A percentile compares a stretch with the other conserved stretches of the same genome.
These are phyloP conservation scores for Onychomys arenicola DNA, from an alignment of 2,797 vertebrate species.

Conservation along the genomic window DNA sequence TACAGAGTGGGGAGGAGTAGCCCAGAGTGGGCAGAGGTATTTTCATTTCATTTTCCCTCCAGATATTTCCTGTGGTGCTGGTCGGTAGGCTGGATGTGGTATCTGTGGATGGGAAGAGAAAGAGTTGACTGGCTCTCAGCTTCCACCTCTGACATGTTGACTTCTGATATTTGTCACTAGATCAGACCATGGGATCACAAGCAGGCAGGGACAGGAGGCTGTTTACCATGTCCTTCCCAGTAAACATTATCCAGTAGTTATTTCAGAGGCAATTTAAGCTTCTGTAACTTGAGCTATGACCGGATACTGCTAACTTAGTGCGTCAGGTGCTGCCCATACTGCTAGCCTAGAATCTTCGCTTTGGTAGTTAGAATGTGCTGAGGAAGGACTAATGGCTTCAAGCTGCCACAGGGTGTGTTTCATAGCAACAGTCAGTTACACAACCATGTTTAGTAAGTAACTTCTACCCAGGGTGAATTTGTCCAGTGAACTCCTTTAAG, in stretches of 20 bases:
- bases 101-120: not conserved
- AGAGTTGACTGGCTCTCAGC: not conserved
- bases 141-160: not conserved
- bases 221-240: not conserved
- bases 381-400: not conserved
- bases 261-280: conserved; percentile 63
- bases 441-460: not conserved
- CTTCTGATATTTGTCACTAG: not conserved
- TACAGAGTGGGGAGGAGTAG: not conserved
- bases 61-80: not conserved
- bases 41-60: not conserved
- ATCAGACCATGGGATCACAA: not conserved
- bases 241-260: conserved; percentile 40
- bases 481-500: not conserved
- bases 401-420: not conserved
- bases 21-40: not conserved
- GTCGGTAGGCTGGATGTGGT: not conserved
- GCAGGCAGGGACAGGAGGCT: not conserved
- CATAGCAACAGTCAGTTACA: not conserved
- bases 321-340: not conserved
- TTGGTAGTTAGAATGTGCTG: not conserved
- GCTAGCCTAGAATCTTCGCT: not conserved
- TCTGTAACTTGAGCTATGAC: conserved; percentile 46
- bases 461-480: not conserved
- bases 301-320: not conserved